These are phyloP conservation scores for Andrena bucephala DNA, from an alignment of 2,888 invertebrate genomes.

Conservation along the genomic window DNA sequence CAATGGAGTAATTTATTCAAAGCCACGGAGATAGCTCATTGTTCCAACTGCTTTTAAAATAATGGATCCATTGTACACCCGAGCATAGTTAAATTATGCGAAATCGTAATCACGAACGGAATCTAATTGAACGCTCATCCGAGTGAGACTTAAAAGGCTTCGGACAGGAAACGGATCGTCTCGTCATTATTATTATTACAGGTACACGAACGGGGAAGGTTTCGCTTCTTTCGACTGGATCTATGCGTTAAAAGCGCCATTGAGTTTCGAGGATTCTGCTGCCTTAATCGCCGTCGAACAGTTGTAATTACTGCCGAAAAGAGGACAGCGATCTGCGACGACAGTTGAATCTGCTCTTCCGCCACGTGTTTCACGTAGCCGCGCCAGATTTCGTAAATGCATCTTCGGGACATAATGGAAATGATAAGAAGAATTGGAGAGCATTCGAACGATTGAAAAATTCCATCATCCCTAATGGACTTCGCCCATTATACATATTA, in stretches of 20 bases:
- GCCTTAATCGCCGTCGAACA: conserved; percentile 47
- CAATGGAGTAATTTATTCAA: not conserved
- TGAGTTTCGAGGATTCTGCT: conserved; percentile 60
- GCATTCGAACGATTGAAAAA: conserved; percentile 20
- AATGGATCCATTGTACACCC: not conserved
- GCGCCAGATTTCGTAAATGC: conserved; percentile 21
- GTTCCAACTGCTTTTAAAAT: not conserved
- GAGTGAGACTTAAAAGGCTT: not conserved
- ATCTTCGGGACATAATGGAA: not conserved
- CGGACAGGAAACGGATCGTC: conserved; percentile 25
- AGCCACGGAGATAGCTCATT: not conserved
- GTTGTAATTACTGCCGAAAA: conserved; percentile 43
- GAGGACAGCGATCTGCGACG: conserved; percentile 18
- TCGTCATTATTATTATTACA: conserved; percentile 54
- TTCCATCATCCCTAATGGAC: conserved; percentile 53
- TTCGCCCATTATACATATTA: conserved; percentile 24
- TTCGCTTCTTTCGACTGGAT: conserved; percentile 17
- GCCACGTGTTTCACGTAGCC: not conserved
- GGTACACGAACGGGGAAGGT: conserved; percentile 17
- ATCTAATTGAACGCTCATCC: conserved; percentile 16
- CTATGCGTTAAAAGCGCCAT: conserved; percentile 60
- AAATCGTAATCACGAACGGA: conserved; percentile 1
- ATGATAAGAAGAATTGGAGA: not conserved
- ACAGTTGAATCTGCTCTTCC: not conserved
- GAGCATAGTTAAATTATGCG: not conserved